Base-by-base conservation (phyloP, 2,888 invertebrate species). In the Eristalis pertinax region DNA sequence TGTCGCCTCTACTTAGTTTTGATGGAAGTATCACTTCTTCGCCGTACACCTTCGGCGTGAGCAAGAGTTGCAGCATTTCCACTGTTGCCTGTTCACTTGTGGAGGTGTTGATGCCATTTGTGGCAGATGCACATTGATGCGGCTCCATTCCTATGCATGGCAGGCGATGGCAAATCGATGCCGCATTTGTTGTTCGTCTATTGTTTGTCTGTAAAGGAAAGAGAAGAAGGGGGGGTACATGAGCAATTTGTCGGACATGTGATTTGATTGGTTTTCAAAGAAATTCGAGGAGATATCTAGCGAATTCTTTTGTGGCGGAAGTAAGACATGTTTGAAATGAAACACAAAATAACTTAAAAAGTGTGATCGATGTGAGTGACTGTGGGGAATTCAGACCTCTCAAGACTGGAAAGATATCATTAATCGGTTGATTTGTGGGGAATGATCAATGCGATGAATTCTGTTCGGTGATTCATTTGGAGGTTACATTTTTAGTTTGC, bases 121-220 rank as follows among this genome's bases (percentile, higher is more conserved):
- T 69, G 50, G 63, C 43, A 35, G 70, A 80, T 79, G 82, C 63
- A 83, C 78, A 84, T n/a, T 84, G 84, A 80, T 87, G 87, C 72
- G 80, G 73, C 75, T 87, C 84, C 87, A 87, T 87, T 87, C 87
- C 87, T 80, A 80, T 76, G 76, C 83, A 87, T 72, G 87, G 87
- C 80, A 87, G 84, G 73, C 87, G 87, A 77, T 87, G 76, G 79
- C 87, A 87, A 80, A 87, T 87, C 79, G 87, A 87, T 79, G 86
- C 78, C 50, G 73, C 76, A 87, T 83, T 83, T 78, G 86, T 79
- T 87, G 85, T 72, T 86, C 76, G 63, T 81, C 68, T 82, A 62
- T 82, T 78, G 74, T 69, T 82, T 83, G 56, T 80, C 84, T 84
- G 72, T 75, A 29, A 15, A 29, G n/a, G 67, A 5, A 67, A 74